phyloP scores from a whole-genome alignment of 2,888 invertebrate species.

The Idaea aversata region DNA sequence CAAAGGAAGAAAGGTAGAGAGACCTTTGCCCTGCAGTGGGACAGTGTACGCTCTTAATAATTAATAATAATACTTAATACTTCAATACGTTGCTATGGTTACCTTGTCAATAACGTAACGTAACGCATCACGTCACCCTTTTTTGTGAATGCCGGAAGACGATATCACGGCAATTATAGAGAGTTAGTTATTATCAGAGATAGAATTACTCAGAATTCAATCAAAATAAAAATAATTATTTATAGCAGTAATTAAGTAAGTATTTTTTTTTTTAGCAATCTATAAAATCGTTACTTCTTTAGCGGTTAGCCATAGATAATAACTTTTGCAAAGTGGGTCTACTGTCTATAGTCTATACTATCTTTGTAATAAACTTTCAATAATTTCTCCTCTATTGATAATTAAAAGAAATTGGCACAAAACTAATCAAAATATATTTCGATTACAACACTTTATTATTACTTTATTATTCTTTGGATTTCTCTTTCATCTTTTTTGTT shows the following conservation, averaged over 20 bases:
- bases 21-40: no score
- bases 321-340: background rate
- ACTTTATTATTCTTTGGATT: background rate
- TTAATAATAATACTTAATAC: no score
- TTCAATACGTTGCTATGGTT: no score
- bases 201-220: background rate
- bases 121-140: no score
- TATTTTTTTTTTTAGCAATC: background rate
- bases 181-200: no score
- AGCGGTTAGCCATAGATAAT: background rate
- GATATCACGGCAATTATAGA: no score
- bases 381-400: background rate
- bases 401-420: background rate
- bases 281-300: background rate
- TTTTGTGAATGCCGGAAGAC: no score
- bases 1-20: no score
- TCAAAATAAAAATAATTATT: background rate
- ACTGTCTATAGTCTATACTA: background rate
- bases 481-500: background rate
- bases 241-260: background rate
- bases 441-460: background rate
- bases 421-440: background rate
- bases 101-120: no score
- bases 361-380: conserved; percentile 25
- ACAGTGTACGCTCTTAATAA: no score